Conservation (phyloP, 2,113 vertebrate species). For the Urocolius indicus region DNA sequence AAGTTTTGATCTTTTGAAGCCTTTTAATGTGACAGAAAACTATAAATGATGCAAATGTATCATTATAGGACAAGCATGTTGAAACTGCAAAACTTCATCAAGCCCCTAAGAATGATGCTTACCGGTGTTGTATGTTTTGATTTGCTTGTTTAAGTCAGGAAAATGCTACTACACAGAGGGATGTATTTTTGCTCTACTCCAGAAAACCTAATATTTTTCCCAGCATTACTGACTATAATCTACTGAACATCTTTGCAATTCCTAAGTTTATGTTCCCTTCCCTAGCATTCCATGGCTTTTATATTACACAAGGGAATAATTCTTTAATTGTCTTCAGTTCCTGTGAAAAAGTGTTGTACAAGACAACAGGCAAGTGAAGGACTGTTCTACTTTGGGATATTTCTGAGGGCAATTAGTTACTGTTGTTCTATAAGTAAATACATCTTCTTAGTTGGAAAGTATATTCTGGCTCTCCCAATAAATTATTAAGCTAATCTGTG, state of each 20-base stretch:
- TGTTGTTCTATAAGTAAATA: background rate
- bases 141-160: background rate
- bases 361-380: slow-evolving; percentile 2
- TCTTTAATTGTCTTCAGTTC: slow-evolving; percentile 53
- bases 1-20: background rate
- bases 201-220: slow-evolving; percentile 10
- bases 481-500: background rate
- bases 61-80: background rate
- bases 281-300: slow-evolving; percentile 50
- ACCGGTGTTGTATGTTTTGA: background rate
- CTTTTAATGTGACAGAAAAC: background rate
- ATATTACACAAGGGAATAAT: slow-evolving; percentile 42
- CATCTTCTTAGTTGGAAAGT: background rate
- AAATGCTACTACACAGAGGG: background rate
- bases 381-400: background rate
- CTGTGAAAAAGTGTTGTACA: background rate
- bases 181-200: background rate
- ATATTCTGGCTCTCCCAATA: background rate
- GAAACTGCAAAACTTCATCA: background rate
- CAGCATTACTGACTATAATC: slow-evolving; percentile 23
- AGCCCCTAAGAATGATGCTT: background rate
- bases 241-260: slow-evolving; percentile 39
- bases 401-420: background rate
- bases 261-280: slow-evolving; percentile 25
- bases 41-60: background rate